Evolutionary conservation across 2,888 invertebrate species (phyloP), one percentile per base, ranked within the genome.

Genomic region (Noctua janthe): DNA sequence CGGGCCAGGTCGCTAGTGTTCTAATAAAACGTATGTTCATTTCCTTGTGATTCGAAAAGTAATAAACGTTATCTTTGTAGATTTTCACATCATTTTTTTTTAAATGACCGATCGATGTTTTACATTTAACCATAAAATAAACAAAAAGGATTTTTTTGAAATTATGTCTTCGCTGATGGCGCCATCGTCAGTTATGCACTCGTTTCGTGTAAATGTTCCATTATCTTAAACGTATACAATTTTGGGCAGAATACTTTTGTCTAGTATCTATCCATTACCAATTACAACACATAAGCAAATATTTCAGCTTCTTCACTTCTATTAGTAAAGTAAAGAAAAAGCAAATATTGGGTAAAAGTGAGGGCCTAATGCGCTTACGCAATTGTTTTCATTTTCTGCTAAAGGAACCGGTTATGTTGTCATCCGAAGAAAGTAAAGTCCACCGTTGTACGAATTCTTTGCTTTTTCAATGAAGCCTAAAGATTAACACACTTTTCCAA

Each of bases 361-460:
- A 80, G 73, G 69, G 71, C 54, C 71, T 39, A 29, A 54, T 56
- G 66, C 39, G 74, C 81, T 87, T 85, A 78, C 85, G 82, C 74
- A 85, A 90, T 85, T 73, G 78, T 87, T 87, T 85, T 88, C 84
- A 82, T 87, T 83, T 84, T 87, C 74, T 78, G 62, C 66, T 59
- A 74, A 78, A 80, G 13, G 59, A 86, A 88, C 88, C 78, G 76
- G 86, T 84, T 70, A 51, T 69, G 59, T 80, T 78, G 81, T 71
- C 77, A 81, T 49, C 43, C 47, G 64, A 83, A 86, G 86, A 82
- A 87, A 88, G 84, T 79, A 62, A 84, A 69, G 70, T 71, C 80
- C 66, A 72, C 75, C 8, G 77, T 69, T 79, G 74, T 70, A 75
- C 10, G 51, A 71, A 76, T 69, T 71, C 51, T 56, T 62, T 71